phyloP scores from a whole-genome alignment of 2,797 vertebrate species.

The Microctenopoma steveboyesi region DNA sequence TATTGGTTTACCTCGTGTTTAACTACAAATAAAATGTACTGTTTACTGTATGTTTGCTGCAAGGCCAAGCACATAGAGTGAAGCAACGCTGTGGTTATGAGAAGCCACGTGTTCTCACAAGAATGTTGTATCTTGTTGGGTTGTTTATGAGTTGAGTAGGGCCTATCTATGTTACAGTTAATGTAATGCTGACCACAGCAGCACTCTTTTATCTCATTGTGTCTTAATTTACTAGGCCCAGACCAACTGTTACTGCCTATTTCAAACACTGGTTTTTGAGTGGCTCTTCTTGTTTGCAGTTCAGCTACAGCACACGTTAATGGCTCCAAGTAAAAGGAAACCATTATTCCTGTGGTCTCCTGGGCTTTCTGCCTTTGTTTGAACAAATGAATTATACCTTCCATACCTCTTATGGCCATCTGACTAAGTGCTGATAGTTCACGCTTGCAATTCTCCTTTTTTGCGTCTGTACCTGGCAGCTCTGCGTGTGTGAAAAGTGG shows the following conservation, averaged over 20 bases:
- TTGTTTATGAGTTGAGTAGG: slow-evolving; percentile 11
- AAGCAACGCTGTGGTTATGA: slow-evolving; percentile 6
- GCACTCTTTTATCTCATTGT: slow-evolving; percentile 21
- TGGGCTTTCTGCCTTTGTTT: slow-evolving; percentile 8
- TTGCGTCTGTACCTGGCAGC: slow-evolving; percentile 17
- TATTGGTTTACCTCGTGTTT: slow-evolving; percentile 19
- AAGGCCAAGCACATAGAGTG: slow-evolving; percentile 11
- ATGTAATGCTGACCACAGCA: slow-evolving; percentile 20
- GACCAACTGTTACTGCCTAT: slow-evolving; percentile 16
- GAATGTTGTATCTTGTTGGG: slow-evolving; percentile 36
- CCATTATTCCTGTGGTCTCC: slow-evolving; percentile 1
- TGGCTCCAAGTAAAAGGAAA: neutral
- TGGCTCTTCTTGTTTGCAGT: slow-evolving; percentile 1
- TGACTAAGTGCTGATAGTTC: slow-evolving; percentile 21
- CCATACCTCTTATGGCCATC: neutral
- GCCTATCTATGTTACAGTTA: slow-evolving; percentile 6
- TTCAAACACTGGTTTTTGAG: slow-evolving; percentile 12
- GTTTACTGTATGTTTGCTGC: neutral
- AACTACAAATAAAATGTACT: neutral
- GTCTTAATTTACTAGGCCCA: slow-evolving; percentile 30
- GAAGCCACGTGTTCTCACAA: slow-evolving; percentile 9
- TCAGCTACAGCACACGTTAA: slow-evolving; percentile 11
- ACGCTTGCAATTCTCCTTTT: slow-evolving; percentile 15
- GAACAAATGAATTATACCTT: slow-evolving; percentile 8
- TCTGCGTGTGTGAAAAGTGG: slow-evolving; percentile 23